Evolutionary conservation across 1,140 invertebrate species (phyloP), one percentile per base, ranked within the genome.

Genomic region (Drosophila auraria): DNA sequence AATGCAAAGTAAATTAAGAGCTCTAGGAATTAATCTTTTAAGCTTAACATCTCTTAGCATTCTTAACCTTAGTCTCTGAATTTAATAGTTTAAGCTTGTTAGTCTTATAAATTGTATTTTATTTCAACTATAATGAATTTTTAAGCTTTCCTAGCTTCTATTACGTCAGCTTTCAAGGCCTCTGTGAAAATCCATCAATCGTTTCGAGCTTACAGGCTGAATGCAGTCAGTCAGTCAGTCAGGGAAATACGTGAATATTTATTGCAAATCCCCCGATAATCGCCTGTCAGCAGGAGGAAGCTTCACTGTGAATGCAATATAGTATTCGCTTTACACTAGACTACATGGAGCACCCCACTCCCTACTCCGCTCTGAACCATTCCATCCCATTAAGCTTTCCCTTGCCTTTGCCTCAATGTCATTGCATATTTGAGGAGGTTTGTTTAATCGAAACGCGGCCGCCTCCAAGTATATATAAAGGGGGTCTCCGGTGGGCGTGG

Each of bases 381-480:
- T 50, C 36, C 56, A 17, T 58, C 15, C 49, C 56, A 49, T 45
- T 40, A 50, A 38, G 44, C 44, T 60, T 61, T 51, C 57, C 33
- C 60, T 75, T 78, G 83, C 79, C 84, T 89, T 87, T 81, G 83
- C 69, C 69, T 72, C 83, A 89, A 87, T 87, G 83, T 89, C 83
- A 89, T 56, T 87, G 83, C 83, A 87, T 87, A 87, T 87, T 89
- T 84, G 78, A 84, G 73, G 36, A 65, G 83, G 78, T 87, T 87
- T 87, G 83, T 87, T 87, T 89, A 87, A 87, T 87, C 83, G 83
- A 87, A 87, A 80, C 74, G 84, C 63, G 73, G 51, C 68, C 56
- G 45, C 58, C 78, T 77, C 36, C 57, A 36, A 45, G 63, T 14
- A 15, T 17, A 17, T 62, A 33, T n/a, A 20, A 11, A 9, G 51